Conservation (phyloP, 2,797 vertebrate species). For the Pyrocephalus nanus region DNA sequence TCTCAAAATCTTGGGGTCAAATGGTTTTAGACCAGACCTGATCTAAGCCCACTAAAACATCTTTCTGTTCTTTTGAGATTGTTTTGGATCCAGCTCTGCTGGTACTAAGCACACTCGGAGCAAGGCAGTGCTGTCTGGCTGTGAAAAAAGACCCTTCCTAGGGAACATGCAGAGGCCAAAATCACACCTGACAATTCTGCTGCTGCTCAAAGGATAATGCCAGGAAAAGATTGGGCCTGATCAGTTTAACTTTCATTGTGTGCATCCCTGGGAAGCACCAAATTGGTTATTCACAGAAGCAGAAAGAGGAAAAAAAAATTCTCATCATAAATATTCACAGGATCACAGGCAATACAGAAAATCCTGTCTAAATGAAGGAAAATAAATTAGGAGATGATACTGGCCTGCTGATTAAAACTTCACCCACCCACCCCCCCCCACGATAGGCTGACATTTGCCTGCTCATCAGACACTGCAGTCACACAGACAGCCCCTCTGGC, state of each 20-base stretch:
- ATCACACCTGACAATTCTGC: background rate
- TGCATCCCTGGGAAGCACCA: background rate
- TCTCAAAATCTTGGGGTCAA: background rate
- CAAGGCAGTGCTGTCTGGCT: background rate
- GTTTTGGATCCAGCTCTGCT: background rate
- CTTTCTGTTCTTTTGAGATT: background rate
- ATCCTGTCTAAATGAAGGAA: conserved; percentile 13
- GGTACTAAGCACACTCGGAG: background rate
- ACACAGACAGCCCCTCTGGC: conserved; percentile 12
- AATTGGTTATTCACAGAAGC: conserved; percentile 10
- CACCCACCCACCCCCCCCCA: background rate
- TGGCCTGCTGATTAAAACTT: conserved; percentile 30
- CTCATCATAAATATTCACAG: conserved; percentile 42
- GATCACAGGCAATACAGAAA: background rate
- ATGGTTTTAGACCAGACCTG: background rate
- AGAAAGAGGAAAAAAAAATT: background rate
- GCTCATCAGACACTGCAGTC: background rate
- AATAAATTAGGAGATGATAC: background rate
- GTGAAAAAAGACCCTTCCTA: background rate
- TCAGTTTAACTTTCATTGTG: background rate
- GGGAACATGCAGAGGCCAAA: background rate
- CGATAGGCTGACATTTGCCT: background rate
- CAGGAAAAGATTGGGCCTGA: background rate
- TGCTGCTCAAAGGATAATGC: background rate
- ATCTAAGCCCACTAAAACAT: background rate